Base-by-base conservation (phyloP, 2,113 vertebrate species). In the Bombycilla garrulus region DNA sequence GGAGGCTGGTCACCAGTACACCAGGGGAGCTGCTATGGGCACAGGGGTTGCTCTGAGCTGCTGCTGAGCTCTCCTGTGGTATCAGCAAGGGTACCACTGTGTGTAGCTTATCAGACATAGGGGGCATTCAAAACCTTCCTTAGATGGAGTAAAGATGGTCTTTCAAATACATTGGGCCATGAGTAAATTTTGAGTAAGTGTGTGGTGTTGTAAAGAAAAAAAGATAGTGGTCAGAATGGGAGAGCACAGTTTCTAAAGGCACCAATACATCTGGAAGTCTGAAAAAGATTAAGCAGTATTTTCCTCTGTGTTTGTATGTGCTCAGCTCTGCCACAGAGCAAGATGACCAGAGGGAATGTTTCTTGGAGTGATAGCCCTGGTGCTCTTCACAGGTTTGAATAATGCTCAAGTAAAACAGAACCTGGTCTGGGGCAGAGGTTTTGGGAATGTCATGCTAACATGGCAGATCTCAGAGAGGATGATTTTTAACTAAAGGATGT, bases 91-190 rank as follows among this genome's bases (percentile, higher is more conserved):
- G 40, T 20, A 7, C 18, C 4, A 2, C 64, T 33, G 12, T 9
- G 9, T 19, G 26, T 6, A 38, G n/a, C 22, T 33, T 5, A 2
- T 66, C 56, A 24, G 21, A 16, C 0, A 0, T 0, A 15, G 10
- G 12, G 11, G 9, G 1, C 29, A 35, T 40, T n/a, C 22, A 21
- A 78, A 67, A 31, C n/a, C 67, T 69, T 1, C 8, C 20, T 26
- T 19, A 42, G 35, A 53, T 53, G 28, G 44, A 62, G 38, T 57
- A 26, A 72, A 64, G 18, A 10, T 54, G 62, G 22, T 65, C 36
- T 56, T 83, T 60, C 26, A 44, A 40, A 61, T 48, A 29, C 3
- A 2, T 7, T 45, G 28, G n/a, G 7, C 22, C n/a, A 17, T 5
- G 14, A 88, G 51, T 57, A 67, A 64, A 35, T 42, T 26, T 20